These are phyloP conservation scores for Ephestia elutella DNA, from an alignment of 1,140 invertebrate species.

Conservation along the genomic window DNA sequence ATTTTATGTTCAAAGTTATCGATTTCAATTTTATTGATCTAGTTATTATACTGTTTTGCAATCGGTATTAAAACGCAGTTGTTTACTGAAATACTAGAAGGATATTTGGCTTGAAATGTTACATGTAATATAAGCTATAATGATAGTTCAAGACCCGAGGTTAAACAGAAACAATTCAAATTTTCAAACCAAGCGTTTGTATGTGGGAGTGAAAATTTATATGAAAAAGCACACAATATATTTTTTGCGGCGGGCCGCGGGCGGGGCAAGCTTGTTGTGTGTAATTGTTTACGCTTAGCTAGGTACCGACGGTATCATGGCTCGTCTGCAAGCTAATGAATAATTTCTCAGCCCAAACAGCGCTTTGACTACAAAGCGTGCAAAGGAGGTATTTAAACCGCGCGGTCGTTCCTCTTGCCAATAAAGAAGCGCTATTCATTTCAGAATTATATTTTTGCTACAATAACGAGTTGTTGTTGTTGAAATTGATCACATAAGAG, in stretches of 20 bases:
- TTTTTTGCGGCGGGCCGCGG: too few relatives aligned
- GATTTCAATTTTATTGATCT: background rate
- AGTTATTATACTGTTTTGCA: background rate
- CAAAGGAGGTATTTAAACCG: constrained; percentile 22
- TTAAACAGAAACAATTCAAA: too few relatives aligned
- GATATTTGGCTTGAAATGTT: background rate
- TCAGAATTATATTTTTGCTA: background rate
- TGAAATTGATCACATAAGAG: too few relatives aligned
- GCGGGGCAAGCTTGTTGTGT: too few relatives aligned
- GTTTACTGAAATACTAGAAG: too few relatives aligned
- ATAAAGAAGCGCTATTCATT: background rate
- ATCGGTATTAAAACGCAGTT: background rate
- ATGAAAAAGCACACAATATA: too few relatives aligned
- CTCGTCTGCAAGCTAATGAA: constrained; percentile 23
- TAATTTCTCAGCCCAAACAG: constrained; percentile 28
- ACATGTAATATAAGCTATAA: background rate
- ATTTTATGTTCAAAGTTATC: background rate
- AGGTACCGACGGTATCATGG: background rate
- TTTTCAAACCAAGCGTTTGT: too few relatives aligned
- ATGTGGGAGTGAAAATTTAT: too few relatives aligned
- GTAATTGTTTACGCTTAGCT: background rate
- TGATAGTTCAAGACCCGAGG: too few relatives aligned
- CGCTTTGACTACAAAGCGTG: constrained; percentile 22
- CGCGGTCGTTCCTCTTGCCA: constrained; percentile 8
- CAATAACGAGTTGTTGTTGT: too few relatives aligned